Base-by-base conservation (phyloP, 2,113 vertebrate genomes). In the Megaceryle maxima region DNA sequence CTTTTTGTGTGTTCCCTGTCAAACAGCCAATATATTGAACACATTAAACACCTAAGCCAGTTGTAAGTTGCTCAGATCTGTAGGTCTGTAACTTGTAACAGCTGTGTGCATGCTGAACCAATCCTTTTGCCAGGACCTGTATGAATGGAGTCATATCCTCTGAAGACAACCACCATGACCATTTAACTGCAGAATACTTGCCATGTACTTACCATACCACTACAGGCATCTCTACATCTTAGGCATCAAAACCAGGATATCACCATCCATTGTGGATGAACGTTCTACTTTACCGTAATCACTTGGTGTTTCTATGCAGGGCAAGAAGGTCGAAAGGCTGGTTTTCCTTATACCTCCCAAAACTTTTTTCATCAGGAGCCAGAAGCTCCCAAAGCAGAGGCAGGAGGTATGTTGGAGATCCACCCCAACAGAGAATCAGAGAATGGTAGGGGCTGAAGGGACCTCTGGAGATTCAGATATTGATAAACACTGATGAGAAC, bases 391-490 rank as follows among this genome's bases (percentile, higher is more conserved):
- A 51, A 37, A 35, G 25, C 37, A 92, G 59, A 85, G 41, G 37
- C 17, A 35, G n/a, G 2, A 1, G 4, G 5, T 24, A 53, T 20
- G 17, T 0, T 35, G 24, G n/a, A 41, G 19, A 50, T 48, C 57
- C 67, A 83, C 15, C 5, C 11, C 2, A 2, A 46, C 8, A 35
- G 10, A 55, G 4, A 18, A 22, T 44, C 29, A 21, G 29, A 33
- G 64, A 44, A 44, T 31, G 41, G 41, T 31, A 31, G 41, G 18
- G 28, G 20, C 29, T 44, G 19, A 67, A 67, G 29, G 18, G 29
- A 44, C 19, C 41, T 67, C 64, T 43, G 41, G 29, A 44, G 41
- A 67, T 33, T 44, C 43, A 67, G 41, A 43, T 67, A 64, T 13
- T 64, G 39, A 41, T 41, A 16, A 41, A 16, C 16, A 67, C 33